Evolutionary conservation across 2,888 invertebrate genomes (phyloP).

Genomic region (Rhogogaster chlorosoma): DNA sequence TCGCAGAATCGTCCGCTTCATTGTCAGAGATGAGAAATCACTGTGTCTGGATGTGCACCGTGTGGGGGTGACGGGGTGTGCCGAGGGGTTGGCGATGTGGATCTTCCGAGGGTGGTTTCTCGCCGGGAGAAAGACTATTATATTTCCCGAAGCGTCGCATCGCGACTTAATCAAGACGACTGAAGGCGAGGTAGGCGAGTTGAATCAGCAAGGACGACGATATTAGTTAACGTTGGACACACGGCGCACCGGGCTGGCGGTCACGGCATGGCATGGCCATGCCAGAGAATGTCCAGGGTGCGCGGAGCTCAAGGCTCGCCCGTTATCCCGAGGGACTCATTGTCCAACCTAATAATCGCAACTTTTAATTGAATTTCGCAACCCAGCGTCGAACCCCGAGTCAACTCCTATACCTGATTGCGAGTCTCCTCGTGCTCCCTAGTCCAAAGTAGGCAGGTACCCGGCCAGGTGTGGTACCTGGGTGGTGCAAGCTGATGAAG

Average conservation of each 20-base stretch:
- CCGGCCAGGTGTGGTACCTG: not conserved
- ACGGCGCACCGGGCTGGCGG: not conserved
- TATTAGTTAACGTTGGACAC: slow-evolving; percentile 27
- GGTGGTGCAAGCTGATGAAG: not conserved
- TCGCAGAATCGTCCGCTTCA: not conserved
- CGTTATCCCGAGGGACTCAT: slow-evolving; percentile 70
- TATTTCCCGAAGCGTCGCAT: slow-evolving; percentile 75
- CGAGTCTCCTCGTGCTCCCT: slow-evolving; percentile 19
- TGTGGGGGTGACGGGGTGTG: slow-evolving; percentile 22
- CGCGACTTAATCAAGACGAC: slow-evolving; percentile 76
- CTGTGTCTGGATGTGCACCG: slow-evolving; percentile 60
- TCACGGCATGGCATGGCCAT: slow-evolving; percentile 3
- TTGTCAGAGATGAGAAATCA: slow-evolving; percentile 60
- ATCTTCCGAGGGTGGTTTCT: slow-evolving; percentile 65
- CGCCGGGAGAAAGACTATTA: slow-evolving; percentile 70
- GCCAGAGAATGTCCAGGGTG: not conserved
- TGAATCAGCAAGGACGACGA: slow-evolving; percentile 75
- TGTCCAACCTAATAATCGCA: slow-evolving; percentile 76
- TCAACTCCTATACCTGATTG: slow-evolving; percentile 39
- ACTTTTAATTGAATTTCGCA: slow-evolving; percentile 76
- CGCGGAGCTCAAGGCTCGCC: slow-evolving; percentile 51
- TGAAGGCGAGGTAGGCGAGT: slow-evolving; percentile 67
- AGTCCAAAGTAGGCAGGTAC: not conserved
- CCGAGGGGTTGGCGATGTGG: slow-evolving; percentile 44
- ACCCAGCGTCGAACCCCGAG: slow-evolving; percentile 22